A percentile compares a stretch with the other conserved stretches of the same genome.
Conservation (phyloP, 1,140 invertebrate species). For the Rhizoglyphus robini region DNA sequence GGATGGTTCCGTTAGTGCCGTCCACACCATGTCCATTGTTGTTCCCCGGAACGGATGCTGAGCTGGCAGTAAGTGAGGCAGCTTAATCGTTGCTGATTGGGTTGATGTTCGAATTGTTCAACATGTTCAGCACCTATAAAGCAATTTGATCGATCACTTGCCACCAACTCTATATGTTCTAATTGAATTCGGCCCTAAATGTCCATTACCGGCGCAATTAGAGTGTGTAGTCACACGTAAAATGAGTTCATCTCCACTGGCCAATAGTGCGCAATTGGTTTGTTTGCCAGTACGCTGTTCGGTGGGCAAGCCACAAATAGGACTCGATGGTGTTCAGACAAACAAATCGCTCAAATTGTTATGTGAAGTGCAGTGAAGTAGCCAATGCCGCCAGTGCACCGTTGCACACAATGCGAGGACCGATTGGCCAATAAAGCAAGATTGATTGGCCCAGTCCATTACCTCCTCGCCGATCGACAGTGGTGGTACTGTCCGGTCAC, state of each 20-base stretch:
- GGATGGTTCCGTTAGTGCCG: not conserved
- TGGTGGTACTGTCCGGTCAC: not conserved
- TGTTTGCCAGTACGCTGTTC: too few species aligned
- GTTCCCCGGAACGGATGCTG: not conserved
- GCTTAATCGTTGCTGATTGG: not conserved
- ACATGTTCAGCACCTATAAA: conserved; percentile 14
- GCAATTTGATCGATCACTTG: conserved; percentile 1
- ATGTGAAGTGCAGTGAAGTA: too few species aligned
- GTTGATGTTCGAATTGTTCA: not conserved
- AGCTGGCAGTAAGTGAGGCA: not conserved
- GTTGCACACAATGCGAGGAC: not conserved
- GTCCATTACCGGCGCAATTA: conserved; percentile 9
- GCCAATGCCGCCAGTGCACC: too few species aligned
- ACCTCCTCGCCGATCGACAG: not conserved
- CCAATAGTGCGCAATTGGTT: not conserved
- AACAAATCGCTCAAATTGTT: too few species aligned
- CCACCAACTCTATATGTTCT: conserved; percentile 9
- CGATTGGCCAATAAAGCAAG: conserved; percentile 12
- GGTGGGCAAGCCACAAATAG: too few species aligned
- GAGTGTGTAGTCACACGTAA: not conserved
- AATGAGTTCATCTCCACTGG: not conserved
- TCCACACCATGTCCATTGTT: conserved; percentile 3
- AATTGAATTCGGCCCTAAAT: not conserved
- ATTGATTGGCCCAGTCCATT: not conserved
- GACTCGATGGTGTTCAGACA: too few species aligned